phyloP scores from a whole-genome alignment of 1,140 invertebrate species.

The Diachasma alloeum region DNA sequence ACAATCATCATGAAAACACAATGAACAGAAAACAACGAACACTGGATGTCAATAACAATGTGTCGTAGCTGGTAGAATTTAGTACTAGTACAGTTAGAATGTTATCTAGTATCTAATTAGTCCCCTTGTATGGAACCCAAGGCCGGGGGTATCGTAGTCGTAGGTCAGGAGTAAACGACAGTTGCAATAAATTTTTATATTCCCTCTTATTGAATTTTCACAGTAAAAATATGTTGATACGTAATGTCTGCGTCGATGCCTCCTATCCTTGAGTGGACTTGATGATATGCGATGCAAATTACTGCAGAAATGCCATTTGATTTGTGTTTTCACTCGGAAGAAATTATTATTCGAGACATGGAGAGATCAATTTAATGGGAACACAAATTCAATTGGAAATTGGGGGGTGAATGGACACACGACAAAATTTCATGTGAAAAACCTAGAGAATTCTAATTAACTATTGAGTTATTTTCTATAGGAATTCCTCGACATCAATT shows the following conservation, averaged over 20 bases:
- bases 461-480: too few species aligned
- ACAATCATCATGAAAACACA: not conserved
- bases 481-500: too few species aligned
- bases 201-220: not conserved
- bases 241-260: not conserved
- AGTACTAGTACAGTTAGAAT: constrained; percentile 2
- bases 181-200: not conserved
- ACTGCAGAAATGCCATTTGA: too few species aligned
- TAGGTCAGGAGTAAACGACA: constrained; percentile 23
- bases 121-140: constrained; percentile 23
- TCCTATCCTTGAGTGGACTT: too few species aligned
- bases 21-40: not conserved
- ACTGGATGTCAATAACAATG: not conserved
- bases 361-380: too few species aligned
- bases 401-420: too few species aligned
- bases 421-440: too few species aligned
- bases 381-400: too few species aligned
- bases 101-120: constrained; percentile 7
- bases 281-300: too few species aligned
- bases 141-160: constrained; percentile 23
- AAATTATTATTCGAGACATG: too few species aligned
- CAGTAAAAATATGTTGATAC: not conserved
- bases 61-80: not conserved
- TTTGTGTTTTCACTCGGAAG: too few species aligned
- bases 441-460: too few species aligned